Percentiles rank a stretch among this genome's conserved stretches.
phyloP scores from a whole-genome alignment of 2,113 vertebrate species.

The Apus apus region DNA sequence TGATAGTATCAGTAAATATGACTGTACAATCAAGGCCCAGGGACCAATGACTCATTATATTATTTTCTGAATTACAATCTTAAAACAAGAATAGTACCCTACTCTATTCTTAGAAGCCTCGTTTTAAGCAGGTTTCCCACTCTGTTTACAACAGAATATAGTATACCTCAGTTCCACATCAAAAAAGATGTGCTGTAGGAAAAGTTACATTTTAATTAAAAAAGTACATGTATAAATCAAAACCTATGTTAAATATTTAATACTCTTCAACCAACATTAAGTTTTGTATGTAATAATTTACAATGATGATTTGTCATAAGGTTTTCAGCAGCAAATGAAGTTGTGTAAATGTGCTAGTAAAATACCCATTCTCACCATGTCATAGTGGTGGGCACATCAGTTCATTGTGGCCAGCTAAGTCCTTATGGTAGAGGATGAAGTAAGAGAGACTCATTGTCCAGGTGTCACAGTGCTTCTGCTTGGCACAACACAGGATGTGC shows the following conservation, averaged over 20 bases:
- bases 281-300: conserved; percentile 87
- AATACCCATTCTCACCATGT: conserved; percentile 72
- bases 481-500: conserved; percentile 82
- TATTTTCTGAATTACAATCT: conserved; percentile 85
- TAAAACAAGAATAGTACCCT: conserved; percentile 82
- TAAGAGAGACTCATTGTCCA: conserved; percentile 74
- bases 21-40: conserved; percentile 80
- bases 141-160: conserved; percentile 85
- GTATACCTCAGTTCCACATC: conserved; percentile 84
- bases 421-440: conserved; percentile 73
- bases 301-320: conserved; percentile 81
- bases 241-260: conserved; percentile 92
- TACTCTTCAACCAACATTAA: conserved; percentile 84
- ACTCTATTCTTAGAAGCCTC: conserved; percentile 79
- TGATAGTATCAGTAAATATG: conserved; percentile 81
- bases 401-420: conserved; percentile 77
- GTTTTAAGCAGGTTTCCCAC: conserved; percentile 81
- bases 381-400: conserved; percentile 68
- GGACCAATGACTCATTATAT: conserved; percentile 82
- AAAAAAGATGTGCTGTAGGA: conserved; percentile 82
- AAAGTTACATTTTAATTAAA: conserved; percentile 83
- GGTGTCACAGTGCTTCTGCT: conserved; percentile 85
- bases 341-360: conserved; percentile 75
- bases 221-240: conserved; percentile 87
- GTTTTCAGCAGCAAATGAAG: conserved; percentile 87